Conservation (phyloP, 2,888 invertebrate genomes). For the Ormia ochracea region DNA sequence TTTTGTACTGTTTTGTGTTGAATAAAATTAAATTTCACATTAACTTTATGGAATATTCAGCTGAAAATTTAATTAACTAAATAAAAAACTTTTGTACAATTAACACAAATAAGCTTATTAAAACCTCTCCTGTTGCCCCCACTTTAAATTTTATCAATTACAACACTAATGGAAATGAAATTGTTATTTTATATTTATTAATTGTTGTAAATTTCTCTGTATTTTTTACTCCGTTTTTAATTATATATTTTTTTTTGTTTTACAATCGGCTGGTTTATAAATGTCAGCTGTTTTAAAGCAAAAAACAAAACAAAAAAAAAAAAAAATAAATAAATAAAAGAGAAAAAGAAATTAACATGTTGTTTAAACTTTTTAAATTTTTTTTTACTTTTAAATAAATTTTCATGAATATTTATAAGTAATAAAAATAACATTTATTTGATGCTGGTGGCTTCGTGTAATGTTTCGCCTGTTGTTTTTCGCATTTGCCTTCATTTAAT, state of each 20-base stretch:
- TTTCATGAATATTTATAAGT: constrained; percentile 20
- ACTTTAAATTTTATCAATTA: constrained; percentile 46
- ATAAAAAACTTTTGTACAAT: background rate
- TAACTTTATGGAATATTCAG: background rate
- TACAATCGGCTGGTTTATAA: constrained; percentile 1
- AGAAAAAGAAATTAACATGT: background rate
- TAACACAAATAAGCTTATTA: background rate
- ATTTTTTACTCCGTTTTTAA: background rate
- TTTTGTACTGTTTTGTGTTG: background rate
- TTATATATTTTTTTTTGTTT: background rate
- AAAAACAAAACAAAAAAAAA: no score
- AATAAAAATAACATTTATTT: constrained; percentile 33
- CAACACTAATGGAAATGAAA: constrained; percentile 29
- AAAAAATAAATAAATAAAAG: no score
- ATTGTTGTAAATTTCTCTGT: background rate
- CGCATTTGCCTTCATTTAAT: constrained; percentile 23
- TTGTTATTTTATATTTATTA: constrained; percentile 6
- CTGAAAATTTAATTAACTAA: background rate
- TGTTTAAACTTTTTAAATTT: constrained; percentile 13
- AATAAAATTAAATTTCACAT: background rate
- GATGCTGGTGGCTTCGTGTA: background rate
- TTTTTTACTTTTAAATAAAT: constrained; percentile 13
- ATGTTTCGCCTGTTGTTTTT: background rate
- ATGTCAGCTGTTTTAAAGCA: constrained; percentile 17
- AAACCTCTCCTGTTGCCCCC: constrained; percentile 1